Percentiles rank a stretch among this genome's conserved stretches.
phyloP scores from a whole-genome alignment of 2,797 vertebrate species.

The Enteromius viviparus region DNA sequence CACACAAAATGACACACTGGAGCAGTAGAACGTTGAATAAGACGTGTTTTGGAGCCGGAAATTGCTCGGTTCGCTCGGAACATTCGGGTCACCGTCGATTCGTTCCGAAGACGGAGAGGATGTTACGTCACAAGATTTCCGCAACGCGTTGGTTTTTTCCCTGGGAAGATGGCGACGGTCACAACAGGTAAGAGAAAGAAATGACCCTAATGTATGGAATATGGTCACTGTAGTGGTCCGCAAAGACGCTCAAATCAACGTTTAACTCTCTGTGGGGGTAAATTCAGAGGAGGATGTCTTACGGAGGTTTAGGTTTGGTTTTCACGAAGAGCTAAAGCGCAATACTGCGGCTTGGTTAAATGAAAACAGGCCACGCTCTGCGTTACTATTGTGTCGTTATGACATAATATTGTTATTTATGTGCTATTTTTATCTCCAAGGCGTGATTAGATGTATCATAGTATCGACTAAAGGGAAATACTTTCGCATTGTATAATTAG shows the following conservation, averaged over 20 bases:
- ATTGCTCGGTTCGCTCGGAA: slow-evolving; percentile 17
- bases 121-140: slow-evolving; percentile 62
- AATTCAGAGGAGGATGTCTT: no score
- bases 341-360: neutral
- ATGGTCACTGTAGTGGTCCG: neutral
- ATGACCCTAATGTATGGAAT: slow-evolving; percentile 52
- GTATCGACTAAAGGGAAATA: neutral
- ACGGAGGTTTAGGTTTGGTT: neutral
- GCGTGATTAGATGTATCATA: no score
- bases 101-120: slow-evolving; percentile 60
- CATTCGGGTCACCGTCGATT: slow-evolving; percentile 33
- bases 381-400: slow-evolving; percentile 17
- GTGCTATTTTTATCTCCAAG: neutral
- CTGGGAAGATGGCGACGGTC: slow-evolving; percentile 81
- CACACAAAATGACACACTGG: neutral
- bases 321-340: neutral
- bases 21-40: neutral
- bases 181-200: slow-evolving; percentile 78
- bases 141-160: slow-evolving; percentile 49
- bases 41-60: neutral
- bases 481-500: neutral
- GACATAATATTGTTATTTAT: neutral
- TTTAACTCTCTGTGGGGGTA: neutral
- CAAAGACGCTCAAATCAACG: neutral
- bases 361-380: slow-evolving; percentile 17